These are phyloP conservation scores for Acrocephalus scirpaceus DNA, from an alignment of 2,797 vertebrate genomes.

Conservation along the genomic window DNA sequence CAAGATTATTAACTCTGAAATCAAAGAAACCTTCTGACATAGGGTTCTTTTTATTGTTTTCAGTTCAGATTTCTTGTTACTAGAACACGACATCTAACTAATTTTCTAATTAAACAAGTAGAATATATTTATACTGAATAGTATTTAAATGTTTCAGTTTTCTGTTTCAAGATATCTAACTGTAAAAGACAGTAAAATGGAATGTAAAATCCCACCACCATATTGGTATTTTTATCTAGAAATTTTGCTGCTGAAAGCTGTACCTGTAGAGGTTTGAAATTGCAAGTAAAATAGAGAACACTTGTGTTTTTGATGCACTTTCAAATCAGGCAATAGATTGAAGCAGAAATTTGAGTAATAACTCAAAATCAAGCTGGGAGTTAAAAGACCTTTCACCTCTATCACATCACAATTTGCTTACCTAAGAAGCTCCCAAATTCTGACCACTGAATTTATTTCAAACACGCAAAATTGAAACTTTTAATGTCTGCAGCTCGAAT, in stretches of 20 bases:
- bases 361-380: not conserved
- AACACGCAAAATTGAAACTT: not conserved
- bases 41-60: not conserved
- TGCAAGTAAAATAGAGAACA: not conserved
- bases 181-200: not conserved
- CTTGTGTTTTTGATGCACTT: not conserved
- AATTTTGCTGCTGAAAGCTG: not conserved
- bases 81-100: not conserved
- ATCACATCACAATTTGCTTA: not conserved
- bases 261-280: not conserved
- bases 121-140: not conserved
- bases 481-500: accelerated
- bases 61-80: not conserved
- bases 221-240: not conserved
- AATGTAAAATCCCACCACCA: not conserved
- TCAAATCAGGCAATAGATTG: not conserved
- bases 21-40: not conserved
- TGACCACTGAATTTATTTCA: not conserved
- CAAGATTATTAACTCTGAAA: not conserved
- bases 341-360: not conserved
- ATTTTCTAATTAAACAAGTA: not conserved
- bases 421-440: not conserved
- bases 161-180: not conserved
- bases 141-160: not conserved
- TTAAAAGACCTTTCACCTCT: not conserved